These are phyloP conservation scores for Polypedilum pembai DNA, from an alignment of 1,140 invertebrate genomes.

Conservation along the genomic window DNA sequence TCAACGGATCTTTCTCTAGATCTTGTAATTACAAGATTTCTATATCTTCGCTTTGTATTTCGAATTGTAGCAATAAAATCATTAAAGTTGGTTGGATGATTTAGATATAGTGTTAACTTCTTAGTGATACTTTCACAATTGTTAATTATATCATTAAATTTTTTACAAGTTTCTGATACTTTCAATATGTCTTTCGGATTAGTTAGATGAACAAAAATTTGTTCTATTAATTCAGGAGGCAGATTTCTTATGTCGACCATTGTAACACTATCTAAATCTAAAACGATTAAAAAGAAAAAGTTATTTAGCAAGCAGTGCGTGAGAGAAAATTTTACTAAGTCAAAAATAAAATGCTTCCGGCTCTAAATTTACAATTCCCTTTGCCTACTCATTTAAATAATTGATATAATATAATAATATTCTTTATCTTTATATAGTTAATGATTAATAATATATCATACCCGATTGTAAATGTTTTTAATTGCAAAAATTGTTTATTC, in stretches of 20 bases:
- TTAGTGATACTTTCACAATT: neutral
- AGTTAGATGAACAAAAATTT: neutral
- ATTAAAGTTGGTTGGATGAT: neutral
- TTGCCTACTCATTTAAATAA: no score
- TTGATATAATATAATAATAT: no score
- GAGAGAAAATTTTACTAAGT: no score
- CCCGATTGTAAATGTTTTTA: no score
- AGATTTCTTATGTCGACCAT: neutral
- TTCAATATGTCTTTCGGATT: neutral
- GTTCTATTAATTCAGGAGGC: neutral
- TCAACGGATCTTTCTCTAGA: neutral
- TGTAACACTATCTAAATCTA: neutral
- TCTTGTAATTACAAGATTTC: neutral
- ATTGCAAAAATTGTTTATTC: no score
- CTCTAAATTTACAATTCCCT: no score
- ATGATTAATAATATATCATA: no score
- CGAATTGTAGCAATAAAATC: neutral
- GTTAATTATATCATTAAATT: neutral
- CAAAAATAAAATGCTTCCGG: no score
- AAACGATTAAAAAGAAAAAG: no score
- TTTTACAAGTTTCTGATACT: neutral
- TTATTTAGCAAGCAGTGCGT: no score
- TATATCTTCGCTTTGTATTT: neutral
- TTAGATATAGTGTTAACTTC: neutral
- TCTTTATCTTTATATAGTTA: no score